Base-by-base conservation (phyloP, 2,113 vertebrate species). In the Megaptera novaeangliae region DNA sequence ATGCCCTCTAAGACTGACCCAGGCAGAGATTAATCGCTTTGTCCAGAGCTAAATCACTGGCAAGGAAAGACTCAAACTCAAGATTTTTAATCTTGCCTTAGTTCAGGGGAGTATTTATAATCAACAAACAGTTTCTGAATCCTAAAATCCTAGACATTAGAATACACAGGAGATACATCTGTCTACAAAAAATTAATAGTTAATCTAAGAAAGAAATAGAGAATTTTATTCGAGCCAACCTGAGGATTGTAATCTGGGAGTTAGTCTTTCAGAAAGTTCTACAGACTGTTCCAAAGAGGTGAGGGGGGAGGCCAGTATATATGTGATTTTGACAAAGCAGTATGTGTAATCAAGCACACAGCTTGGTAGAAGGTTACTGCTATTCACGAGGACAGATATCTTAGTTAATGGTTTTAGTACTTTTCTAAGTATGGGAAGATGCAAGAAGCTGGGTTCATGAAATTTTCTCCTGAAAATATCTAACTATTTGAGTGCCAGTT, bases 31-130 rank as follows among this genome's bases (percentile, higher is more conserved):
- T 85, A 88, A 92, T 89, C 86, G 59, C 55, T 89, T 85, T 80
- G 23, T 57, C 74, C 59, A 93, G 23, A 96, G 69, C n/a, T 89
- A 31, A 39, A 44, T 94, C 46, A 46, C 29, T 83, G 41, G 86
- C 91, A 96, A 90, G 13, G 34, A 97, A 91, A 97, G 81, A 96
- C 49, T 94, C 29, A 92, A 95, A 93, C 3, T 82, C 44, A 78
- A 86, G 66, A 74, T 94, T 96, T 91, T 93, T 88, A 41, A 95
- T 86, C 55, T 88, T 91, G 21, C 39, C 49, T 90, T 96, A 71
- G 66, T 52, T 96, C 2, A 63, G 11, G 15, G 44, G 61, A 31
- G 77, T 25, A 83, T 78, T 95, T 97, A 72, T 78, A 93, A 94
- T 69, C 71, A 93, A 75, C 7, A 85, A 91, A 64, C 14, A 93